phyloP scores from a whole-genome alignment of 2,113 vertebrate species.

The Azemiops feae region DNA sequence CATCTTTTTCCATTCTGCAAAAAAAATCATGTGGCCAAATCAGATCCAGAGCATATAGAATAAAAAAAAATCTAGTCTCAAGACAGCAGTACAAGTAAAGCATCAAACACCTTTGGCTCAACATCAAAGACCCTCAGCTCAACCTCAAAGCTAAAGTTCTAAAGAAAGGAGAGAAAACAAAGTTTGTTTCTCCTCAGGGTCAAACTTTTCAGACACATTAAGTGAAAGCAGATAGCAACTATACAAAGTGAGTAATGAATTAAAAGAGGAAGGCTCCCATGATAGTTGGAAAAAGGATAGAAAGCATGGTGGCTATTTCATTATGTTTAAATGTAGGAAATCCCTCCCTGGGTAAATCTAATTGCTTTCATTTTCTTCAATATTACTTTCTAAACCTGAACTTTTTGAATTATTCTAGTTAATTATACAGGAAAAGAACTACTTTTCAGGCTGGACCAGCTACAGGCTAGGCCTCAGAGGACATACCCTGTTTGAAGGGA shows the following conservation, averaged over 20 bases:
- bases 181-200: neutral
- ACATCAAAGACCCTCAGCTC: neutral
- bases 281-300: no score
- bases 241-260: neutral
- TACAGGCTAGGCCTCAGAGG: conserved; percentile 37
- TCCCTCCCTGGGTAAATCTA: neutral
- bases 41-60: neutral
- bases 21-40: neutral
- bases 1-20: conserved; percentile 41
- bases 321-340: neutral
- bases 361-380: neutral
- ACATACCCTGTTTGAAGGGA: conserved; percentile 80
- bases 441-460: neutral
- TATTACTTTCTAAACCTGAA: neutral
- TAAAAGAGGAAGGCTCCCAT: no score
- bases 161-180: neutral
- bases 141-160: neutral
- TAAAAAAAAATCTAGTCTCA: no score
- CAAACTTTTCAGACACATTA: neutral
- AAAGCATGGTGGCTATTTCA: neutral
- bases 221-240: neutral
- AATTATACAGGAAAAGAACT: neutral
- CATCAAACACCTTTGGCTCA: neutral
- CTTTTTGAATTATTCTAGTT: neutral
- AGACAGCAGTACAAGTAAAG: neutral